Base-by-base conservation (phyloP, 2,888 invertebrate species). In the Parnassius smintheus region DNA sequence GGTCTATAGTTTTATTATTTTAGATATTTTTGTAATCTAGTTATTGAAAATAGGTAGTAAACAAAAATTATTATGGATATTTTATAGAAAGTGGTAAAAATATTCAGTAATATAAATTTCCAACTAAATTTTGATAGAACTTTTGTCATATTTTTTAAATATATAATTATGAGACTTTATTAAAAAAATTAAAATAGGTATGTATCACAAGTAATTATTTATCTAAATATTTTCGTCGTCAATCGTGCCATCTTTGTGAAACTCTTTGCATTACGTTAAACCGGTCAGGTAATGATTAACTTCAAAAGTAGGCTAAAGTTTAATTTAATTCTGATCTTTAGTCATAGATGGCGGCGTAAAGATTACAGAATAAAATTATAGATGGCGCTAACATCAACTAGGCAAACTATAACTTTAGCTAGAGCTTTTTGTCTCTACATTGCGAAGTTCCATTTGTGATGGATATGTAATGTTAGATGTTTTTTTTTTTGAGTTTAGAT, bases 301-400 rank as follows among this genome's bases (percentile, higher is more conserved):
- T 49, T 11, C 9, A 13, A 49, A 8, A 49, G 2, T 13, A 13
- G 2, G 12, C 12, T 13, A 48, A 11, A n/a, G 12, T 45, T 22
- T 46, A n/a, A 56, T 11, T 8, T 18, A 12, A 10, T 42, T 18
- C 11, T 42, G 25, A 12, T 10, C 2, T 58, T 18, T 1, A 4
- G 18, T 10, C 1, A 46, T 46, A 62, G 62, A 55, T 62, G 62
- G 59, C 62, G 22, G 10, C 54, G 35, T 12, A 49, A 10, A 35
- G 35, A 1, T 13, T 59, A 11, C 8, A 7, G 2, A n/a, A 11
- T 9, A 4, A 46, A 44, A 35, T 35, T 8, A 13, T 50, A 62
- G 62, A 62, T 62, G 62, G 62, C 62, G 62, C 9, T 50, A 10
- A 22, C 9, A 13, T 44, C 44, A 13, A 35, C 35, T 4, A 13